phyloP scores from a whole-genome alignment of 2,113 vertebrate species.

The Aleadryas rufinucha region DNA sequence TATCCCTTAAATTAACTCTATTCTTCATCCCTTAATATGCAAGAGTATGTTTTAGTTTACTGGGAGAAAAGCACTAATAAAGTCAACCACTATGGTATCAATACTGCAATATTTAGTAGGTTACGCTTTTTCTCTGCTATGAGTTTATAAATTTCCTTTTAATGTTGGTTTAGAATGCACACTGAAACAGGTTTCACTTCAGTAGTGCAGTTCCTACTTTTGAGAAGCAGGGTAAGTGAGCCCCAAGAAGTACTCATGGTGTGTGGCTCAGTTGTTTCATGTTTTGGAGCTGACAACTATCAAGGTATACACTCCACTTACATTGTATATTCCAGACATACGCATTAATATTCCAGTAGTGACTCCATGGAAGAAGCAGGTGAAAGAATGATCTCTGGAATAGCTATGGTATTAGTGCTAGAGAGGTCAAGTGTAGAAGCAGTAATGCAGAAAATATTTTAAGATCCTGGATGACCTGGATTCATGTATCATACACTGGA shows the following conservation, averaged over 20 bases:
- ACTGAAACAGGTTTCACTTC: not conserved
- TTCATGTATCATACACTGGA: not conserved
- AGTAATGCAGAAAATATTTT: not conserved
- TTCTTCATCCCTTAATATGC: not conserved
- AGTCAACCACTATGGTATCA: accelerated
- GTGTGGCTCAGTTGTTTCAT: not conserved
- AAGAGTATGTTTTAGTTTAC: not conserved
- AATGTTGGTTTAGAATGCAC: not conserved
- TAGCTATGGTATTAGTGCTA: not conserved
- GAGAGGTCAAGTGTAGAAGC: not conserved
- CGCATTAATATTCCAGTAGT: not conserved
- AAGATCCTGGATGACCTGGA: not conserved
- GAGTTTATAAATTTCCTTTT: not conserved
- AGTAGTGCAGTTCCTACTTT: not conserved
- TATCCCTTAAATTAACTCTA: not conserved
- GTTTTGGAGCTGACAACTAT: not conserved
- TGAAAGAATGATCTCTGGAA: not conserved
- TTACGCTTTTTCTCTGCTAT: not conserved
- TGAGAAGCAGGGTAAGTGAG: not conserved
- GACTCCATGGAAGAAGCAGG: not conserved
- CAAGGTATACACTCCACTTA: not conserved
- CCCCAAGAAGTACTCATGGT: not conserved
- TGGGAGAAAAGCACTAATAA: not conserved
- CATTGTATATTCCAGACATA: not conserved
- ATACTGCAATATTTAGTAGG: not conserved